phyloP scores from a whole-genome alignment of 2,888 invertebrate genomes.

The Perizoma flavofasciatum region DNA sequence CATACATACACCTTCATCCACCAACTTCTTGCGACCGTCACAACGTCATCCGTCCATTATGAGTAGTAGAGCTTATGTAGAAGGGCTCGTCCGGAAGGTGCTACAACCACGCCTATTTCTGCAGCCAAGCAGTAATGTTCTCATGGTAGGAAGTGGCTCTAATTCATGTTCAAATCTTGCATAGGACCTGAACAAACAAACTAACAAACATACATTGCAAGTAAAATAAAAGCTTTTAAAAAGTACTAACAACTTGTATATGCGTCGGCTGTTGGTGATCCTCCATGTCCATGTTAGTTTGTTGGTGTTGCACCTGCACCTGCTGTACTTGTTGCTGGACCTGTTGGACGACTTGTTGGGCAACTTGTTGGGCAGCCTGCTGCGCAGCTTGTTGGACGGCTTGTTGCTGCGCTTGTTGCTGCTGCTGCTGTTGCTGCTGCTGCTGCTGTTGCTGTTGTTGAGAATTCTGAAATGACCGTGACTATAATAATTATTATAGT shows the following conservation, averaged over 20 bases:
- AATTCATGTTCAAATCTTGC: too few relatives aligned
- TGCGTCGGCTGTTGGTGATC: conserved; percentile 79
- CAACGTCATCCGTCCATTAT: too few relatives aligned
- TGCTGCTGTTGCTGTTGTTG: conserved; percentile 57
- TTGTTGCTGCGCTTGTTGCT: conserved; percentile 63
- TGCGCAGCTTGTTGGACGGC: conserved; percentile 61
- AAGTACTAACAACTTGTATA: conserved; percentile 77
- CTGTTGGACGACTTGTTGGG: conserved; percentile 55
- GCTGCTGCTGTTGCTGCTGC: conserved; percentile 47
- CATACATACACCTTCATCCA: too few relatives aligned
- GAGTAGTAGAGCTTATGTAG: too few relatives aligned
- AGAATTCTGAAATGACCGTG: conserved; percentile 26
- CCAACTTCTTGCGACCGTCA: too few relatives aligned
- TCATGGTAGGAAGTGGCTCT: too few relatives aligned
- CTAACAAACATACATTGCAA: too few relatives aligned
- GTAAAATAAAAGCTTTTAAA: too few relatives aligned
- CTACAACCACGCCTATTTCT: too few relatives aligned
- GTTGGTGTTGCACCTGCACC: conserved; percentile 66
- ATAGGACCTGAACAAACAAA: too few relatives aligned
- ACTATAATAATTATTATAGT: conserved; percentile 26
- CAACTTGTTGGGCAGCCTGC: conserved; percentile 67
- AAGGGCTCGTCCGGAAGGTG: too few relatives aligned
- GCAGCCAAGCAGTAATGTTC: too few relatives aligned
- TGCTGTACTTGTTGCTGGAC: conserved; percentile 59
- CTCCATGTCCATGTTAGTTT: conserved; percentile 66